A percentile compares a stretch with the other conserved stretches of the same genome.
Evolutionary conservation across 2,888 invertebrate species (phyloP).

Genomic region (Xestia xanthographa): DNA sequence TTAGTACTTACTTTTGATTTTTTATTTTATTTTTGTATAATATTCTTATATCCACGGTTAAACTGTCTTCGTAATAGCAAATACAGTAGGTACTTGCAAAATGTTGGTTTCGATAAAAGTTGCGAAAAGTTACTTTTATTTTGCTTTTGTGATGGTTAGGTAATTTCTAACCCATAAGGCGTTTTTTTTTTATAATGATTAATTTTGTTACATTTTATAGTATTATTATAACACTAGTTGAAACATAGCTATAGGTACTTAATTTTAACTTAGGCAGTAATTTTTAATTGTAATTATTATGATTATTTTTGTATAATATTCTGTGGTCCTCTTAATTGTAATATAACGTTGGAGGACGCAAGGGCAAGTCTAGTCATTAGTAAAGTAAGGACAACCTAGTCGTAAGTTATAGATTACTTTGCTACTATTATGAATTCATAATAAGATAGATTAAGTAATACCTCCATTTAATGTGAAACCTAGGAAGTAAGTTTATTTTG

Average conservation of each 20-base stretch:
- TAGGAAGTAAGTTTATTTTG: neutral
- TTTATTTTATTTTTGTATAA: neutral
- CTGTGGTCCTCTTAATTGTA: neutral
- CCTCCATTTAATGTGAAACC: neutral
- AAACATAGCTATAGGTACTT: neutral
- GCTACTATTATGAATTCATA: neutral
- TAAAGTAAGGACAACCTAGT: constrained; percentile 1
- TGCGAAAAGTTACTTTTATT: neutral
- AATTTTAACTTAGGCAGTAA: neutral
- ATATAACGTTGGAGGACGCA: neutral
- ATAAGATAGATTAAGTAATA: neutral
- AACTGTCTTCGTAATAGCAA: neutral
- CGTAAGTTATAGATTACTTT: neutral
- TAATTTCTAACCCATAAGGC: neutral
- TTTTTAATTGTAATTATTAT: constrained; percentile 18
- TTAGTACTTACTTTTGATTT: neutral
- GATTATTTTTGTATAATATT: constrained; percentile 28
- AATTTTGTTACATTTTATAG: neutral
- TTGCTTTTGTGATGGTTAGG: neutral
- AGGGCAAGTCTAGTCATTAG: neutral
- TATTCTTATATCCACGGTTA: neutral
- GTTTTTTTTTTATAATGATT: neutral
- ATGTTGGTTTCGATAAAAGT: neutral
- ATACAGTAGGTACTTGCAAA: neutral
- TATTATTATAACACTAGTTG: neutral